Evolutionary conservation across 2,797 vertebrate genomes (phyloP), one percentile per base, ranked within the genome.

Genomic region (Syngnathus acus): DNA sequence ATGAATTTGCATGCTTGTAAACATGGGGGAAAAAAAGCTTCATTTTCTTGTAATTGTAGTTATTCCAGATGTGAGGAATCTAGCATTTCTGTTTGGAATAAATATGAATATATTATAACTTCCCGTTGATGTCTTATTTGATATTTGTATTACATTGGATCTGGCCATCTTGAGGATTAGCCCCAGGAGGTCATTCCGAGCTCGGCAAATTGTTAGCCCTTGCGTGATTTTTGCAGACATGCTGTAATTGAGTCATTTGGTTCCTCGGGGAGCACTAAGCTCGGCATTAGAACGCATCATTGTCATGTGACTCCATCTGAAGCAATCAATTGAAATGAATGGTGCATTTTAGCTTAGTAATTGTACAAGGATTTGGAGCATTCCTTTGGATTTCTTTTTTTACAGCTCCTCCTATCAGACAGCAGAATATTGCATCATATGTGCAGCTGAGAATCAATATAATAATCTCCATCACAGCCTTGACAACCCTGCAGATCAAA

Each of bases 241-340:
- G 72, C 64, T 69, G 70, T 79, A 79, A 77, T 70, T 63, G 70
- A 83, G 75, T 77, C 64, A 37, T 74, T 74, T 14, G 63, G 47
- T 76, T 74, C 80, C 80, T 71, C 0, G 1, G 79, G 73, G 84
- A 77, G 68, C 65, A 47, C 51, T 72, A 66, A 66, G 64, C 61
- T 26, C 10, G 50, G 60, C 23, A 64, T 73, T 62, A 59, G 48
- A 82, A 71, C 78, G 82, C 79, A 78, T 80, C 83, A 75, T 85
- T 75, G 74, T 77, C 70, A 74, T 74, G 78, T 60, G 62, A 70
- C 61, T 65, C 55, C 23, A 69, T 79, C 67, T 64, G 66, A 60
- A 68, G 62, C 32, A 67, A 71, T 68, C 67, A 62, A 73, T 86
- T 73, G 75, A 68, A 80, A 80, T 75, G 70, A 79, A 66, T 39